Evolutionary conservation across 2,888 invertebrate species (phyloP).

Genomic region (Nephrotoma flavescens): DNA sequence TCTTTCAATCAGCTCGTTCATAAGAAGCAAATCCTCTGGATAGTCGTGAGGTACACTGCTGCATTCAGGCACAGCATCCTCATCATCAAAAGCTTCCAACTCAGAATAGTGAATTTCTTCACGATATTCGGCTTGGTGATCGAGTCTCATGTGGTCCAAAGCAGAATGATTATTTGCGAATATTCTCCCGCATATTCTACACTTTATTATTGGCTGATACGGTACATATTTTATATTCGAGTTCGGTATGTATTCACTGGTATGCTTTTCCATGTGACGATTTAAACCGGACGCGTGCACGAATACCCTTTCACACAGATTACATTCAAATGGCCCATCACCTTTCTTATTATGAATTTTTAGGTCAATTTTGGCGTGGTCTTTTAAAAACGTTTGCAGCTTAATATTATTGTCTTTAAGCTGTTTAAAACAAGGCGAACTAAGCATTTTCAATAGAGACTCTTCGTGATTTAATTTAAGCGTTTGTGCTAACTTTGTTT

Average conservation of each 20-base stretch:
- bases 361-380: constrained; percentile 23
- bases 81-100: constrained; percentile 13
- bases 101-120: not conserved
- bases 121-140: constrained; percentile 16
- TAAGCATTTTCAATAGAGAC: constrained; percentile 12
- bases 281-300: constrained; percentile 28
- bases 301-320: constrained; percentile 29
- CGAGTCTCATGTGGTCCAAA: constrained; percentile 19
- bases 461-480: not conserved
- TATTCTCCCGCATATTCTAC: constrained; percentile 24
- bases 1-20: not conserved
- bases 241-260: constrained; percentile 24
- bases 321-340: constrained; percentile 27
- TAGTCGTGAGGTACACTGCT: not conserved
- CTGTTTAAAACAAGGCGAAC: constrained; percentile 18
- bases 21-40: not conserved
- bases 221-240: constrained; percentile 7
- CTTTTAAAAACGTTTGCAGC: constrained; percentile 26
- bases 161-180: constrained; percentile 18
- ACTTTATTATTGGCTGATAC: constrained; percentile 20
- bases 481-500: not conserved
- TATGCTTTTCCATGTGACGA: constrained; percentile 31
- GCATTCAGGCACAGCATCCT: not conserved
- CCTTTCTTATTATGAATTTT: constrained; percentile 14
- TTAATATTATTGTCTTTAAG: constrained; percentile 28